These are phyloP conservation scores for Drymonia ruficornis DNA, from an alignment of 2,888 invertebrate genomes.

Conservation along the genomic window DNA sequence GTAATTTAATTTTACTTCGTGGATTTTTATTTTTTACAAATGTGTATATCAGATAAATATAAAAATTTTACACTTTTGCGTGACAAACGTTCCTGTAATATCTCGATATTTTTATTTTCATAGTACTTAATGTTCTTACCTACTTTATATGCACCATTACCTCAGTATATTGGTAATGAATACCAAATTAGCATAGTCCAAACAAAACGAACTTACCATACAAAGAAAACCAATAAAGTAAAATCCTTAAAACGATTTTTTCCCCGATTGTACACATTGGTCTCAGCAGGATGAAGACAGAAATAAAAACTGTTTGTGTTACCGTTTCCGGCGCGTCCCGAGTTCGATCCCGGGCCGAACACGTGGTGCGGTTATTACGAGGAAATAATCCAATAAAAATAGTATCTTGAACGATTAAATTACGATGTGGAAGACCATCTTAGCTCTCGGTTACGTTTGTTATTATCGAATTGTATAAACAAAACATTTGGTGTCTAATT, in stretches of 20 bases:
- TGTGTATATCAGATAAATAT: too few relatives aligned
- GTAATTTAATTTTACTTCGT: too few relatives aligned
- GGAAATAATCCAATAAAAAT: conserved; percentile 80
- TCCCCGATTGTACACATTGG: conserved; percentile 32
- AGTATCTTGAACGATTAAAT: conserved; percentile 69
- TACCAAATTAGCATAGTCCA: background rate
- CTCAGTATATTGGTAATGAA: background rate
- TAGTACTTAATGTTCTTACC: too few relatives aligned
- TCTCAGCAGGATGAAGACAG: conserved; percentile 71
- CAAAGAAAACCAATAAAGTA: conserved; percentile 1
- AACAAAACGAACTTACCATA: background rate
- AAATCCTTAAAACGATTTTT: conserved; percentile 1
- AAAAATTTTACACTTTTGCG: too few relatives aligned
- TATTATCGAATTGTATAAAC: conserved; percentile 40
- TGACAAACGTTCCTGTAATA: too few relatives aligned
- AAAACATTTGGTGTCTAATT: conserved; percentile 27
- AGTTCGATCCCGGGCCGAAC: conserved; percentile 64
- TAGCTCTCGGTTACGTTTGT: conserved; percentile 30
- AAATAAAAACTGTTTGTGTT: conserved; percentile 84
- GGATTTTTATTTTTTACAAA: too few relatives aligned
- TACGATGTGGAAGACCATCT: conserved; percentile 51
- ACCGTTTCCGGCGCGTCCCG: conserved; percentile 77
- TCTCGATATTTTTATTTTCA: too few relatives aligned
- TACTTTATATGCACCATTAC: too few relatives aligned
- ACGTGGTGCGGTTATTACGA: conserved; percentile 76